Evolutionary conservation across 1,140 invertebrate genomes (phyloP).

Genomic region (Megalonaias nervosa): DNA sequence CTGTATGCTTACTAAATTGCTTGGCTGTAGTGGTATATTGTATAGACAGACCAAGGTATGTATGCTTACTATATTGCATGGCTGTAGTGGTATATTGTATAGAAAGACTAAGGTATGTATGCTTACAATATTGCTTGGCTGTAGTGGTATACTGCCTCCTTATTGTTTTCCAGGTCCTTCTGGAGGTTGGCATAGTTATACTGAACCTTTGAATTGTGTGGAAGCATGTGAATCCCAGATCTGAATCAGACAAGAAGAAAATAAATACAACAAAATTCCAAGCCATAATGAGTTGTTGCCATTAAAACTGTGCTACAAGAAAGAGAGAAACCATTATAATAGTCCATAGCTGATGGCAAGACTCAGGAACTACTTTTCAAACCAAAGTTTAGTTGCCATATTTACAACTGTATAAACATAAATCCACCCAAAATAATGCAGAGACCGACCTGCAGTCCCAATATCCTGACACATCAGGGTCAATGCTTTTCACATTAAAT

Average conservation of each 20-base stretch:
- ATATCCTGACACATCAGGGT: no score
- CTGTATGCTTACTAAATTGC: not conserved
- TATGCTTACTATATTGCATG: constrained; percentile 83
- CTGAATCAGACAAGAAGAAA: constrained; percentile 71
- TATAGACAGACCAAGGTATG: not conserved
- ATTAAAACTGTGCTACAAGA: no score
- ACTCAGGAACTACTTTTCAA: no score
- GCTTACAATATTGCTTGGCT: constrained; percentile 85
- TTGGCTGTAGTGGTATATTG: constrained; percentile 7
- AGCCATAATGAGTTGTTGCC: no score
- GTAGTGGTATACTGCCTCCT: constrained; percentile 85
- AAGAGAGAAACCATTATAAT: no score
- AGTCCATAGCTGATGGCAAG: no score
- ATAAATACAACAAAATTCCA: not conserved
- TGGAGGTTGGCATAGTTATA: constrained; percentile 93
- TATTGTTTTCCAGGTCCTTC: constrained; percentile 80
- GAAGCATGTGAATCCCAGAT: constrained; percentile 83
- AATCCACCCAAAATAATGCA: no score
- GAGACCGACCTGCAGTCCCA: no score
- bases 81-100: constrained; percentile 83
- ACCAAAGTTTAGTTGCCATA: no score
- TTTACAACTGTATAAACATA: no score
- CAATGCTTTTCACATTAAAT: no score
- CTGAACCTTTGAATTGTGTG: constrained; percentile 91
- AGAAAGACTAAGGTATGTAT: not conserved